Evolutionary conservation across 2,797 vertebrate species (phyloP).

Genomic region (Rhinophrynus dorsalis): DNA sequence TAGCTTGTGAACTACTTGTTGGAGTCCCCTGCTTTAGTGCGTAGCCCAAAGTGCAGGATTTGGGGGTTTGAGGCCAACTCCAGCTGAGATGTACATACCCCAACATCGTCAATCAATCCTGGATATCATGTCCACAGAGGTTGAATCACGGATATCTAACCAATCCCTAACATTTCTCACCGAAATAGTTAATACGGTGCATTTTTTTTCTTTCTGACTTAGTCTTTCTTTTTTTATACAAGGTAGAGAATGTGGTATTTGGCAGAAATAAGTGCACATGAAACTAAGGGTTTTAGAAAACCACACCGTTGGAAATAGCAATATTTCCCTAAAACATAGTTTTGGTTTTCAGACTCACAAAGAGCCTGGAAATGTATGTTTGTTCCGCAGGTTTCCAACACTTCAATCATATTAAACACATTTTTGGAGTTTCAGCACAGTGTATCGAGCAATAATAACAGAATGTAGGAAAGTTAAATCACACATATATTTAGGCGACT

Average conservation of each 20-base stretch:
- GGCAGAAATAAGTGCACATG: conserved; percentile 71
- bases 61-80: no score
- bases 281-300: conserved; percentile 78
- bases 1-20: no score
- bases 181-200: no score
- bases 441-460: conserved; percentile 74
- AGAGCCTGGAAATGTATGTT: conserved; percentile 75
- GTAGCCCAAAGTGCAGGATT: no score
- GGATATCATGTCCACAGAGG: no score
- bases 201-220: no score
- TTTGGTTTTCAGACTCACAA: conserved; percentile 75
- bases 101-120: no score
- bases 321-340: conserved; percentile 74
- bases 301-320: conserved; percentile 79
- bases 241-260: conserved; percentile 79
- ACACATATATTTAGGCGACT: background rate
- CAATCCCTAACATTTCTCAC: no score
- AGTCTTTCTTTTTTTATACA: conserved; percentile 71
- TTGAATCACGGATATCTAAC: no score
- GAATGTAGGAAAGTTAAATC: background rate
- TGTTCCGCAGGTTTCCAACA: conserved; percentile 65
- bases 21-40: no score
- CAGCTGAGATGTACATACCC: no score
- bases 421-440: conserved; percentile 73
- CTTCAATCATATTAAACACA: conserved; percentile 75